Evolutionary conservation across 2,888 invertebrate species (phyloP), one percentile per base, ranked within the genome.

Genomic region (Drosophila cognata): DNA sequence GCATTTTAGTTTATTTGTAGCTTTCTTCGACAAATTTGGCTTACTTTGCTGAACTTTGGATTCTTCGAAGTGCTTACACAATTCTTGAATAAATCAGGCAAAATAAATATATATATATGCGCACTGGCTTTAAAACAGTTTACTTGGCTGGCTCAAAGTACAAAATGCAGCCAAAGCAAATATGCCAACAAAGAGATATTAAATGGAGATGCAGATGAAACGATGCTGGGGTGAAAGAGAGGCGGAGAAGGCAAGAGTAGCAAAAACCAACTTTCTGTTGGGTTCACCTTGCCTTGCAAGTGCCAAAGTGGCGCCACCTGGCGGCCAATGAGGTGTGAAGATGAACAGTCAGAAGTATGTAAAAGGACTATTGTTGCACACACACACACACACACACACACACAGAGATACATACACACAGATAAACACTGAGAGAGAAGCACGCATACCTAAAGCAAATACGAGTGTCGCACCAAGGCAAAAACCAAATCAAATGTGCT

Each of bases 301-400:
- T 79, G 64, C 56, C 67, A 79, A 74, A 74, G 79, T 81, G 74
- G 74, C 72, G 78, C 79, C 78, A 83, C 84, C 88, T 86, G 86
- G 72, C 78, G 71, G 59, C 82, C 85, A 86, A 86, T 86, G 85
- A 89, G 85, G 85, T 89, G 85, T 86, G 89, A 86, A 86, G 89
- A 89, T 86, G 85, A 86, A 89, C 85, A 84, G 85, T 86, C 89
- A 80, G 85, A 86, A 82, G 82, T 88, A 88, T 89, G 88, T 78
- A 71, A 86, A 68, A 79, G 75, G 61, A 75, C 80, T 75, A 75
- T 84, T 84, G 86, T 75, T 77, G 80, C 77, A 70, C 65, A 68
- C 60, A 77, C 43, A 67, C 57, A 66, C 50, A 66, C 38, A 70
- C 50, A 66, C 38, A 70, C 7, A 72, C 46, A 55, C 35, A 65